Conservation (phyloP, 2,113 vertebrate genomes). For the Corythaeola cristata region DNA sequence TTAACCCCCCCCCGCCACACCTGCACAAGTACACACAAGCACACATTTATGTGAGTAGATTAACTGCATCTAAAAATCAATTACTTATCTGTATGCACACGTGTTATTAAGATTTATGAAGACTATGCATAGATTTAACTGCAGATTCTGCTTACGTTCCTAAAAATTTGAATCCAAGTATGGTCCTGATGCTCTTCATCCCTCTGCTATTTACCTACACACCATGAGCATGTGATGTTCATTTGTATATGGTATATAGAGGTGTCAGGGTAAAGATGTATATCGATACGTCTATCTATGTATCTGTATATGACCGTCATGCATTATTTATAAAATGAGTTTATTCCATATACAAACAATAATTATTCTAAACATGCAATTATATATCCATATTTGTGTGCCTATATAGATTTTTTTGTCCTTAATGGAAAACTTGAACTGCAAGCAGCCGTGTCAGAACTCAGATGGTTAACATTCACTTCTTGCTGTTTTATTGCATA, state of each 20-base stretch:
- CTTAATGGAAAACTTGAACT: conserved; percentile 83
- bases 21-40: conserved; percentile 36
- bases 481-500: conserved; percentile 98
- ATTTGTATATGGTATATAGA: not conserved
- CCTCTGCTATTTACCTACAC: not conserved
- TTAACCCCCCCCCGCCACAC: not conserved
- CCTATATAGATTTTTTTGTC: conserved; percentile 44
- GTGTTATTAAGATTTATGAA: conserved; percentile 43
- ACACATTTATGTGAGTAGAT: conserved; percentile 43
- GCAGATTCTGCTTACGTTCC: not conserved
- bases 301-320: not conserved
- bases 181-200: not conserved
- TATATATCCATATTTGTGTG: conserved; percentile 48
- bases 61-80: conserved; percentile 57
- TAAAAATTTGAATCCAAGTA: not conserved
- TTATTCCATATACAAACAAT: conserved; percentile 41
- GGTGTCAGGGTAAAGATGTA: conserved; percentile 17
- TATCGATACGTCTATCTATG: not conserved
- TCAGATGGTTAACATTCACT: conserved; percentile 89
- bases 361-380: conserved; percentile 61
- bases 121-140: conserved; percentile 1
- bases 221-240: not conserved
- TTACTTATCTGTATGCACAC: conserved; percentile 49
- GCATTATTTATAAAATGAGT: conserved; percentile 6
- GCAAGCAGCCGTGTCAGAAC: conserved; percentile 82